Evolutionary conservation across 2,888 invertebrate genomes (phyloP).

Genomic region (Platycheirus albimanus): DNA sequence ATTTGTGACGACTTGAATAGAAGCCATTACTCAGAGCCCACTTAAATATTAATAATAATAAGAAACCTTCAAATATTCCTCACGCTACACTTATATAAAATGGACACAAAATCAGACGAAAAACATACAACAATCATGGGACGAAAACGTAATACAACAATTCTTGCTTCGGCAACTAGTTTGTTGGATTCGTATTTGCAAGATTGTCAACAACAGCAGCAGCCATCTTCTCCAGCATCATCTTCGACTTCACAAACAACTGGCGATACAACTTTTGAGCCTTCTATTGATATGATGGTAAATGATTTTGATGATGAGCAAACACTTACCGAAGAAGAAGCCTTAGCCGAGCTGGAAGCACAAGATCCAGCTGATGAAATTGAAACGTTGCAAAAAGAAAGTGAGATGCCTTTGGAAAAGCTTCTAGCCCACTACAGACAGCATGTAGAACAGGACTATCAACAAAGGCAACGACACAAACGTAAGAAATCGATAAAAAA

Average conservation of each 20-base stretch:
- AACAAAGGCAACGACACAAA: slow-evolving; percentile 56
- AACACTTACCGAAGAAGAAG: slow-evolving; percentile 98
- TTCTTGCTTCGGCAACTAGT: not conserved
- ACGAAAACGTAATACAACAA: slow-evolving; percentile 1
- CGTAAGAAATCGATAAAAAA: slow-evolving; percentile 59
- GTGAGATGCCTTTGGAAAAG: slow-evolving; percentile 98
- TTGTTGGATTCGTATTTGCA: slow-evolving; percentile 41
- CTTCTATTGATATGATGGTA: slow-evolving; percentile 97
- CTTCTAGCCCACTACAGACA: slow-evolving; percentile 94
- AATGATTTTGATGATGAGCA: slow-evolving; percentile 99
- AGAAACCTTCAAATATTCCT: too few relatives aligned
- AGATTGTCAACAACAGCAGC: slow-evolving; percentile 66
- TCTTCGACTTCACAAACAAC: slow-evolving; percentile 76
- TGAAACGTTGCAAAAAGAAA: slow-evolving; percentile 93
- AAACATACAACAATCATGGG: not conserved
- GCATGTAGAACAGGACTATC: slow-evolving; percentile 29
- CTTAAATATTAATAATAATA: too few relatives aligned
- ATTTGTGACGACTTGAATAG: too few relatives aligned
- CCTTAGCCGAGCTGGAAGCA: slow-evolving; percentile 92
- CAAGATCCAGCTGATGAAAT: slow-evolving; percentile 95
- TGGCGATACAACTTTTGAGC: slow-evolving; percentile 89
- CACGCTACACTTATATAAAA: too few relatives aligned
- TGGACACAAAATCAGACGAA: slow-evolving; percentile 38
- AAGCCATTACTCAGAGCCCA: too few relatives aligned
- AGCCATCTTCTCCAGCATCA: slow-evolving; percentile 79